Percentiles rank a stretch among this genome's conserved stretches.
phyloP scores from a whole-genome alignment of 2,888 invertebrate species.

The Nysson spinosus region DNA sequence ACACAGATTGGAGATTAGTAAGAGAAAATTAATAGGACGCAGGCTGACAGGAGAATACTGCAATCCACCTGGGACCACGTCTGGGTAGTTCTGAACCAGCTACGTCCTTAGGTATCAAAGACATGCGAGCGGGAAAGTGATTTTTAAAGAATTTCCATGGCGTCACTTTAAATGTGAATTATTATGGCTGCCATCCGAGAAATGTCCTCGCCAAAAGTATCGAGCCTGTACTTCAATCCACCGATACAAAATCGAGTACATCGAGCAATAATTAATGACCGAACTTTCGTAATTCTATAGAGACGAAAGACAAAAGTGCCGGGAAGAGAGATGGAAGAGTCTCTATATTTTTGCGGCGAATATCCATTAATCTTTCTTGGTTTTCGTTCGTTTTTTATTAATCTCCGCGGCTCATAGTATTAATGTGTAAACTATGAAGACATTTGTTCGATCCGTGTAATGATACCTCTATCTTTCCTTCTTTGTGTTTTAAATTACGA shows the following conservation, averaged over 20 bases:
- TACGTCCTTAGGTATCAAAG: conserved; percentile 4
- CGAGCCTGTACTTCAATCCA: conserved; percentile 15
- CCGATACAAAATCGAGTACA: conserved; percentile 42
- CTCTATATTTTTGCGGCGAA: conserved; percentile 11
- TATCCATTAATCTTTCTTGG: conserved; percentile 49
- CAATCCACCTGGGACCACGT: conserved; percentile 64
- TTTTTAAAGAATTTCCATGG: conserved; percentile 49
- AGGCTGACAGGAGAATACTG: conserved; percentile 61
- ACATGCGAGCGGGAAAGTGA: conserved; percentile 20
- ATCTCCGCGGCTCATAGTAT: neutral
- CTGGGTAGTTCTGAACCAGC: conserved; percentile 10
- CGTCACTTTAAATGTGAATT: conserved; percentile 37
- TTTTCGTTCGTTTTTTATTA: conserved; percentile 6
- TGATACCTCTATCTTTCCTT: neutral
- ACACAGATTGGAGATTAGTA: conserved; percentile 73
- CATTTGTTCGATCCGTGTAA: neutral
- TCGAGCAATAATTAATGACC: conserved; percentile 53
- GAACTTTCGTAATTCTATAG: conserved; percentile 50
- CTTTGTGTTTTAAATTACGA: too few species aligned
- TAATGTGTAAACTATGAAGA: conserved; percentile 1
- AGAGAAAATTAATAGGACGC: conserved; percentile 71
- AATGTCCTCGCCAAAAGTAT: conserved; percentile 36
- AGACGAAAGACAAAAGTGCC: conserved; percentile 27
- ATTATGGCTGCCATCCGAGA: conserved; percentile 22
- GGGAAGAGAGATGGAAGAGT: neutral